Base-by-base conservation (phyloP, 2,888 invertebrate species). In the Synanthedon myopaeformis region DNA sequence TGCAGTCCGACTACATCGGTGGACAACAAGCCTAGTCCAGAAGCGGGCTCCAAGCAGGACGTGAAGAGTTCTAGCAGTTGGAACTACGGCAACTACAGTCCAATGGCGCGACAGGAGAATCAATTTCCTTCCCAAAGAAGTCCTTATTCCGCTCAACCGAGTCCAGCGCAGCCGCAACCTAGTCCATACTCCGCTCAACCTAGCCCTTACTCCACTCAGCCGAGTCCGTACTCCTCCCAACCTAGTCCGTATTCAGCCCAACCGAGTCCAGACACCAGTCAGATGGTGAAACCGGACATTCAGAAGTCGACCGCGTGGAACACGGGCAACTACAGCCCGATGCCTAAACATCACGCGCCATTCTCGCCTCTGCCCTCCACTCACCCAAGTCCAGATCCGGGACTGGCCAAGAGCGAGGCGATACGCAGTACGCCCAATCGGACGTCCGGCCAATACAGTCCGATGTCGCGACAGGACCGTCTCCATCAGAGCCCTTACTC, bases 181-280 rank as follows among this genome's bases (percentile, higher is more conserved):
- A 62, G 62, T 52, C 63, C 63, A 4, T 86, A 86, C 55, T 84
- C 85, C 3, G 74, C 85, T 0, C 85, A 85, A 55, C 85, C 84
- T 28, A 85, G 85, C 58, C 82, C 85, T 0, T 86, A 86, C 61
- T 85, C 85, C 5, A 70, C 85, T 3, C 85, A 85, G 54, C 85
- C 82, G 17, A 85, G 85, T 61, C 86, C 86, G 0, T 87, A 86
- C 58, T 84, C 86, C n/a, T 81, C 84, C 4, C 85, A 85, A 59
- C 84, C 82, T 52, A 86, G 86, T 61, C 85, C 85, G 0, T 86
- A 84, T 59, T 84, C 84, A 3, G 85, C 86, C 3, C 85, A 85
- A 63, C 85, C 85, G 51, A 86, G 86, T 55, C 86, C 86, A 17
- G 86, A 87, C 60, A 87, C 87, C 49, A 86, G 86, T 60, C 86